Evolutionary conservation across 2,888 invertebrate genomes (phyloP), one percentile per base, ranked within the genome.

Genomic region (Terebella lapidaria): DNA sequence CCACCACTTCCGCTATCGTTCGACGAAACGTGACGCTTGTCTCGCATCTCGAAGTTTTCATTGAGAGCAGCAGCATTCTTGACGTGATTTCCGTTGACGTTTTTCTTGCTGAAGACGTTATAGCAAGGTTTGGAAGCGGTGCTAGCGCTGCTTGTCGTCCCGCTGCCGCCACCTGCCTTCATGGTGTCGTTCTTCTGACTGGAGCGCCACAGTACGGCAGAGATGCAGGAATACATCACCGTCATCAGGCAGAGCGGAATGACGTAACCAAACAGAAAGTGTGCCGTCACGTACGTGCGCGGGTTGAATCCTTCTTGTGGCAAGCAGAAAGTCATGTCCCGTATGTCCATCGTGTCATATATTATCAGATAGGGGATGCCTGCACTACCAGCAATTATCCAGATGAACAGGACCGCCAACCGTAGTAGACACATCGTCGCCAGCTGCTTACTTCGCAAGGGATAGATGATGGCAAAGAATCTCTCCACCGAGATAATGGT

Each of bases 361-460:
- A 89, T 90, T 68, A 91, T 86, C 75, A 92, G 88, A 74, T 90
- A 89, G 0, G 92, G 92, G 1, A 88, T 87, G 64, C 90, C 91
- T 82, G 91, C 91, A 0, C 88, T 83, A 0, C 90, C 90, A 66
- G 91, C 89, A 22, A 89, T 85, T 57, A 90, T 83, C 92, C 92
- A 92, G 3, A 92, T 91, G 1, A 87, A 84, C 24, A 87, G 81
- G 69, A 92, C 89, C 56, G 89, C 89, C 74, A 89, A 87, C 83
- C 88, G 84, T 55, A 92, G 83, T 72, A 71, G 60, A 42, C 85
- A 86, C 5, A 89, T 86, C 0, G 91, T 91, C 62, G 91, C 84
- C 68, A 91, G 89, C 74, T 89, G 89, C 75, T 90, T 89, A 78
- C 90, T 90, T 42, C 89, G 88, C 89, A 92, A 78, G 88, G 91